A percentile compares a stretch with the other conserved stretches of the same genome.
These are phyloP conservation scores for Copidosoma aretas DNA, from an alignment of 2,888 invertebrate genomes.

Conservation along the genomic window DNA sequence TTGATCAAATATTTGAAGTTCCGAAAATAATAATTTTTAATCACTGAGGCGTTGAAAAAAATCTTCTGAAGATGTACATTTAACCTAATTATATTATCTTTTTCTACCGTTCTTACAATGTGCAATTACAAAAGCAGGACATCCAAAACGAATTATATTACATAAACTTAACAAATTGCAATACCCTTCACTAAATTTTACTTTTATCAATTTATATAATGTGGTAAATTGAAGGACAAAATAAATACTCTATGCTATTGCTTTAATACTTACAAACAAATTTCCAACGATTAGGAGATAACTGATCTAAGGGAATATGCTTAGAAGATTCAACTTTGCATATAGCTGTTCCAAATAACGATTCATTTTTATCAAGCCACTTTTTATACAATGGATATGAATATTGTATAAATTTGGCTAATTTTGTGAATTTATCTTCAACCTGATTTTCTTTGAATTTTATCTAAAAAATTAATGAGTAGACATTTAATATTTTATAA, in stretches of 20 bases:
- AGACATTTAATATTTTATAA: slow-evolving; percentile 5
- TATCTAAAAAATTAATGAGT: slow-evolving; percentile 48
- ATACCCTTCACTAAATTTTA: slow-evolving; percentile 12
- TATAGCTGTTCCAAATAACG: slow-evolving; percentile 51
- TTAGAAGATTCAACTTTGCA: slow-evolving; percentile 54
- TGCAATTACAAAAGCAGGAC: slow-evolving; percentile 11
- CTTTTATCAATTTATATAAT: slow-evolving; percentile 8
- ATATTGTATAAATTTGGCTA: slow-evolving; percentile 55
- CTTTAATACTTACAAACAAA: slow-evolving; percentile 56
- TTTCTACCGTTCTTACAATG: slow-evolving; percentile 18
- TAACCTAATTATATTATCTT: slow-evolving; percentile 15
- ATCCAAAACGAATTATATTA: slow-evolving; percentile 7
- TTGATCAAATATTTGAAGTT: slow-evolving; percentile 26
- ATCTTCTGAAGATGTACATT: slow-evolving; percentile 30
- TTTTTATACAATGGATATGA: slow-evolving; percentile 57
- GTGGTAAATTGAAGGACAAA: slow-evolving; percentile 22
- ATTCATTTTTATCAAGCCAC: slow-evolving; percentile 54
- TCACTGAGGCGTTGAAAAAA: slow-evolving; percentile 17
- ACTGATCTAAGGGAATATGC: slow-evolving; percentile 51
- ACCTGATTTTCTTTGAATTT: slow-evolving; percentile 51
- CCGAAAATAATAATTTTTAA: slow-evolving; percentile 29
- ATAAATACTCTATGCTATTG: slow-evolving; percentile 24
- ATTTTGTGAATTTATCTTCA: slow-evolving; percentile 54
- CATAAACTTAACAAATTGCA: slow-evolving; percentile 12
- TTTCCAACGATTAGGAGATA: slow-evolving; percentile 58